These are phyloP conservation scores for Erethizon dorsatum DNA, from an alignment of 2,797 vertebrate species.

Conservation along the genomic window DNA sequence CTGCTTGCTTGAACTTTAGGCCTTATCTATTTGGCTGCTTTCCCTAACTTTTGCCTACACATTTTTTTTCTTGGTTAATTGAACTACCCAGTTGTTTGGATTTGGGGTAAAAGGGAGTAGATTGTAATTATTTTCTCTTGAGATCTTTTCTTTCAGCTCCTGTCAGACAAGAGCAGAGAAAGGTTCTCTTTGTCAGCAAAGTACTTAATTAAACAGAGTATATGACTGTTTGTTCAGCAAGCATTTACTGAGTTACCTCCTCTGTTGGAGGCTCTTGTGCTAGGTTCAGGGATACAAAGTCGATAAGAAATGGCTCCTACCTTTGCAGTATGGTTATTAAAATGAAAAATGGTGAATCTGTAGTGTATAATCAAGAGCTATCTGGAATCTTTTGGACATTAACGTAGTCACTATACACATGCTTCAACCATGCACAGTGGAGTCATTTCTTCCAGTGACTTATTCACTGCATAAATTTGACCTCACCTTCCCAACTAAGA, in stretches of 20 bases:
- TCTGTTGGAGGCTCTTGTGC: background rate
- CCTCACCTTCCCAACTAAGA: background rate
- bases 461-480: slow-evolving; percentile 29
- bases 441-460: slow-evolving; percentile 24
- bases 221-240: slow-evolving; percentile 58
- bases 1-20: slow-evolving; percentile 71
- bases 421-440: background rate
- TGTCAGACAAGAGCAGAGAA: slow-evolving; percentile 61
- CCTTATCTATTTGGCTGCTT: slow-evolving; percentile 73
- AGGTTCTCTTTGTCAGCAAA: background rate
- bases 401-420: background rate
- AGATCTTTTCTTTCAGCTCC: slow-evolving; percentile 75
- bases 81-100: slow-evolving; percentile 75
- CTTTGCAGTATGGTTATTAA: slow-evolving; percentile 15
- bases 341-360: slow-evolving; percentile 32
- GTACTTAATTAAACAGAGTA: slow-evolving; percentile 76
- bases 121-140: slow-evolving; percentile 74
- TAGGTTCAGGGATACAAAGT: background rate
- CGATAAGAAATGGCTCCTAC: slow-evolving; percentile 50
- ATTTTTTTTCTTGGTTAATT: slow-evolving; percentile 42
- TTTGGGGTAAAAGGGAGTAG: slow-evolving; percentile 71
- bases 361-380: slow-evolving; percentile 45
- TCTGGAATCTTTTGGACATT: slow-evolving; percentile 3
- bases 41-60: slow-evolving; percentile 77
- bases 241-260: slow-evolving; percentile 22